Conservation (phyloP, 2,797 vertebrate genomes). For the Anabas testudineus region DNA sequence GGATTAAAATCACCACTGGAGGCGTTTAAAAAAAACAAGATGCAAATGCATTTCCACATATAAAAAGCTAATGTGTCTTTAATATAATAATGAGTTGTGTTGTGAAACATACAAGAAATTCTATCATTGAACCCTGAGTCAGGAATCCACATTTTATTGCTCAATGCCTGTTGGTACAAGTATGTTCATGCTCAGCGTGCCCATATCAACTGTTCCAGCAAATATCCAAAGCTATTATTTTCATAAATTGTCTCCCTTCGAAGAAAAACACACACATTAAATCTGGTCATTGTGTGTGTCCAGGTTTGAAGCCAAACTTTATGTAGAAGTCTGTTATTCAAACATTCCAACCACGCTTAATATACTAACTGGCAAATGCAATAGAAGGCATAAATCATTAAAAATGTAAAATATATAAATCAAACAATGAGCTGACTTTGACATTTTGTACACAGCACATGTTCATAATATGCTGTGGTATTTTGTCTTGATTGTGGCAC, state of each 20-base stretch:
- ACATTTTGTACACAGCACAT: slow-evolving; percentile 81
- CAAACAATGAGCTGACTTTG: slow-evolving; percentile 72
- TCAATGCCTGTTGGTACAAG: slow-evolving; percentile 68
- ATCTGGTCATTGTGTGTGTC: slow-evolving; percentile 71
- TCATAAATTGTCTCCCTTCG: slow-evolving; percentile 65
- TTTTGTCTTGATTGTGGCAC: slow-evolving; percentile 80
- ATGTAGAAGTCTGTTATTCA: slow-evolving; percentile 71
- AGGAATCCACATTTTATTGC: slow-evolving; percentile 67
- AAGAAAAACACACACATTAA: slow-evolving; percentile 71
- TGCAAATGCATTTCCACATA: slow-evolving; percentile 42
- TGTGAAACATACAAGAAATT: slow-evolving; percentile 43
- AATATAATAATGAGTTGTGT: slow-evolving; percentile 41
- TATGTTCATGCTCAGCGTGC: slow-evolving; percentile 61
- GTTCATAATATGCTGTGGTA: slow-evolving; percentile 80
- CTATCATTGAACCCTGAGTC: slow-evolving; percentile 40
- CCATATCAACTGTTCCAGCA: slow-evolving; percentile 65
- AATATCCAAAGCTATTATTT: slow-evolving; percentile 77
- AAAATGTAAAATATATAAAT: slow-evolving; percentile 81
- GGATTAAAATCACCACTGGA: slow-evolving; percentile 31
- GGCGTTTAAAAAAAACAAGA: slow-evolving; percentile 1
- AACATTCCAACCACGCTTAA: slow-evolving; percentile 77
- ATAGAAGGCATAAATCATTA: slow-evolving; percentile 79
- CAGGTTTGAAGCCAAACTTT: slow-evolving; percentile 63
- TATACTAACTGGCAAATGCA: slow-evolving; percentile 75
- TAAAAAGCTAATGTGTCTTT: slow-evolving; percentile 37